Conservation (phyloP, 2,888 invertebrate species). For the Caenorhabditis sp. region DNA sequence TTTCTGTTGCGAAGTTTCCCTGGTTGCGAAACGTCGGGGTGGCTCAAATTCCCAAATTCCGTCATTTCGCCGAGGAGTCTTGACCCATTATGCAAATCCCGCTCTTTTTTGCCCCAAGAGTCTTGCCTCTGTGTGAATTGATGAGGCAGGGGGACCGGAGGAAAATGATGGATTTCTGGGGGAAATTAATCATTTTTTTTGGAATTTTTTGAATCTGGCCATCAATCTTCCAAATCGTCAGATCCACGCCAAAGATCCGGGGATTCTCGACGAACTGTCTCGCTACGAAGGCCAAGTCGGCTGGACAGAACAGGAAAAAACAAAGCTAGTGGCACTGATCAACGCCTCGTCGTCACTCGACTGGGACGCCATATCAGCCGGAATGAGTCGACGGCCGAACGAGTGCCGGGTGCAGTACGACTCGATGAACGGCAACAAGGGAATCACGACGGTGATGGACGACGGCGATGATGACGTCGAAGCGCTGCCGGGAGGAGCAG, state of each 20-base stretch:
- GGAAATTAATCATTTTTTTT: too few species aligned
- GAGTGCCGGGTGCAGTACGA: conserved; percentile 55
- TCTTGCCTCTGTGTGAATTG: too few species aligned
- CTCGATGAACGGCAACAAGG: conserved; percentile 39
- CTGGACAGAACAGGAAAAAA: conserved; percentile 52
- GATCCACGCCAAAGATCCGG: conserved; percentile 21
- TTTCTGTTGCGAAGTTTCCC: too few species aligned
- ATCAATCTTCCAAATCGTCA: too few species aligned
- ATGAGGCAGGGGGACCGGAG: too few species aligned
- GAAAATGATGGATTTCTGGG: too few species aligned
- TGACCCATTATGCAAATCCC: too few species aligned
- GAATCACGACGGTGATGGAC: conserved; percentile 17
- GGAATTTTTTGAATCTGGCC: not conserved
- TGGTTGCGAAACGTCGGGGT: too few species aligned
- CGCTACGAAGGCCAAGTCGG: conserved; percentile 51
- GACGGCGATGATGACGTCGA: conserved; percentile 27
- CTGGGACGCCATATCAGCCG: conserved; percentile 47
- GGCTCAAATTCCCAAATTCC: too few species aligned
- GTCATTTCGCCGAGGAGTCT: too few species aligned
- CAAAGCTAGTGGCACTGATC: conserved; percentile 35
- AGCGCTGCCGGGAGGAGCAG: conserved; percentile 9
- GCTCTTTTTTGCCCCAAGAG: too few species aligned
- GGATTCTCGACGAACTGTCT: conserved; percentile 10
- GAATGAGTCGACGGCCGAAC: conserved; percentile 55
- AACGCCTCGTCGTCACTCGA: conserved; percentile 26